phyloP scores from a whole-genome alignment of 2,888 invertebrate species.

The Onthophagus sagittarius region DNA sequence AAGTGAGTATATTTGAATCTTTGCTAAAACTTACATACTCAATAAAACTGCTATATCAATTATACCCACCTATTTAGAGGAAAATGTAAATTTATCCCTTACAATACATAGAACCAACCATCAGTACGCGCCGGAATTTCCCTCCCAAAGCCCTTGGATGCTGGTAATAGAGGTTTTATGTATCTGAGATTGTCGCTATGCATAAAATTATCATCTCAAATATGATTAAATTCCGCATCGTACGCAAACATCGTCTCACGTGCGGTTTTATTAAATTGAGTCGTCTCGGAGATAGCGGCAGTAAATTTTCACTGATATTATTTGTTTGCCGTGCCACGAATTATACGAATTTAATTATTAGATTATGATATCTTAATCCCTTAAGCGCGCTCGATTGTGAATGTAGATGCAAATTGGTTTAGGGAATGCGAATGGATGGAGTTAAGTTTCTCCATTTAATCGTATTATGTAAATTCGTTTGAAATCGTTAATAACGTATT shows the following conservation, averaged over 20 bases:
- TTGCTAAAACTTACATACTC: too few species aligned
- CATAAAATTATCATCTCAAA: conserved; percentile 9
- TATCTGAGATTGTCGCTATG: conserved; percentile 11
- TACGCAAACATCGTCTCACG: conserved; percentile 1
- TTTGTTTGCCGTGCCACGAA: not conserved
- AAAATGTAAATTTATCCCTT: not conserved
- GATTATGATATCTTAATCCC: conserved; percentile 13
- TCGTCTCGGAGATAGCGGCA: not conserved
- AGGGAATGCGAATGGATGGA: not conserved
- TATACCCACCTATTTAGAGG: not conserved
- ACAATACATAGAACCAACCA: not conserved
- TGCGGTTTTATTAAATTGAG: conserved; percentile 11
- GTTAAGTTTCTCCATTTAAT: not conserved
- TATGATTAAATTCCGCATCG: conserved; percentile 2
- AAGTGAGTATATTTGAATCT: too few species aligned
- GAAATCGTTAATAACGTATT: not conserved
- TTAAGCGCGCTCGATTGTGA: not conserved
- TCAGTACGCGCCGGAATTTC: not conserved
- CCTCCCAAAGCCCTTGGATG: not conserved
- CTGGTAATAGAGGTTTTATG: conserved; percentile 11
- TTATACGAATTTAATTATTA: conserved; percentile 9
- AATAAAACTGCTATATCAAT: not conserved
- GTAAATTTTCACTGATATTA: not conserved
- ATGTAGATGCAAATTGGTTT: not conserved
- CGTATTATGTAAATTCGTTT: not conserved